These are phyloP conservation scores for Machaerirhynchus nigripectus DNA, from an alignment of 2,113 vertebrate species.

Conservation along the genomic window DNA sequence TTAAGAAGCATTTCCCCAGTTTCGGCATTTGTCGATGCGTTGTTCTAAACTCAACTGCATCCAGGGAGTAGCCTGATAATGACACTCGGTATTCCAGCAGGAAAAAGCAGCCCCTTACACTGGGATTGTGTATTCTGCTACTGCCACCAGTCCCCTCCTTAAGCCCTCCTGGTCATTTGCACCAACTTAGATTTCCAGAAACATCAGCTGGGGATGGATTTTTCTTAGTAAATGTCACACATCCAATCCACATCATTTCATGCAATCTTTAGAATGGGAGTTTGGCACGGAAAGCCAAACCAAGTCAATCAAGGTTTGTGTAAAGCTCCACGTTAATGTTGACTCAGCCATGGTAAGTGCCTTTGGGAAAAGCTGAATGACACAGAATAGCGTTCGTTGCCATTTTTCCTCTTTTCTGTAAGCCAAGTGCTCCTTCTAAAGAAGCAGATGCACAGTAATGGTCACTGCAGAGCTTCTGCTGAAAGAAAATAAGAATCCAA, in stretches of 20 bases:
- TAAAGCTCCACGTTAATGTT: not conserved
- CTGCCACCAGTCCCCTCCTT: not conserved
- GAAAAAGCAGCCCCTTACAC: not conserved
- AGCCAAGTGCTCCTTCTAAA: not conserved
- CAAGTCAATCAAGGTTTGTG: not conserved
- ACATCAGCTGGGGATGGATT: not conserved
- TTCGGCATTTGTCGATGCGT: not conserved
- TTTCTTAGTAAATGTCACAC: fast-evolving
- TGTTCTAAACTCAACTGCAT: not conserved
- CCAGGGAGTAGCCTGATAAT: not conserved
- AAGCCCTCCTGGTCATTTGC: not conserved
- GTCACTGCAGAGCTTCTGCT: not conserved
- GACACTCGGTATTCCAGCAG: not conserved
- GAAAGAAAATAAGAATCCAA: not conserved
- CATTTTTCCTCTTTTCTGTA: not conserved
- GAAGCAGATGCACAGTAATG: fast-evolving
- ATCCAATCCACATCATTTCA: not conserved
- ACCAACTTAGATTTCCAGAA: not conserved
- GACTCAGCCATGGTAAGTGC: not conserved
- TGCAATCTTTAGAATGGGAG: not conserved
- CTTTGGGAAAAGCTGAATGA: not conserved
- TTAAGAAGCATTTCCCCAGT: not conserved
- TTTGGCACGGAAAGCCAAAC: not conserved
- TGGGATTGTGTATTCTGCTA: not conserved
- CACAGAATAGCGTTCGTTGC: not conserved